Conservation (phyloP, 2,113 vertebrate species). For the Forbesichthys papilliferus region DNA sequence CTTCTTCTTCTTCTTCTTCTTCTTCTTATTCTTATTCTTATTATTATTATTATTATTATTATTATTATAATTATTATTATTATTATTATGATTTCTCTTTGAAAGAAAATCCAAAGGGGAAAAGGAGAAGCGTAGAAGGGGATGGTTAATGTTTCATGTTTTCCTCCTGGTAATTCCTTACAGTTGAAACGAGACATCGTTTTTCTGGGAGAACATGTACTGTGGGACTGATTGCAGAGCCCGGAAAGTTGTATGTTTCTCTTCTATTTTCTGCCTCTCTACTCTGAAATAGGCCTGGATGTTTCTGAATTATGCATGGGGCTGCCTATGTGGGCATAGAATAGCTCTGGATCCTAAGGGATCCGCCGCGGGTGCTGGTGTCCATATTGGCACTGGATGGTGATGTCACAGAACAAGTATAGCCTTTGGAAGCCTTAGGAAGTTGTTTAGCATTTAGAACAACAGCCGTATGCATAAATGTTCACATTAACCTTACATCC, state of each 20-base stretch:
- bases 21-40: no score
- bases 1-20: no score
- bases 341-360: constrained; percentile 62
- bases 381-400: constrained; percentile 33
- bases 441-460: no score
- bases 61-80: not conserved
- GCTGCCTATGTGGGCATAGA: constrained; percentile 62
- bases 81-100: not conserved
- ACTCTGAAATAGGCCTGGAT: constrained; percentile 61
- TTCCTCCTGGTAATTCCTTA: constrained; percentile 66
- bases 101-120: constrained; percentile 42
- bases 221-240: constrained; percentile 60
- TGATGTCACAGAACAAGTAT: constrained; percentile 1
- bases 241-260: constrained; percentile 55
- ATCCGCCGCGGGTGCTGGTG: constrained; percentile 53
- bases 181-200: constrained; percentile 55
- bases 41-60: not conserved
- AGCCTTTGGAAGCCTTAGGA: no score
- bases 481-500: no score
- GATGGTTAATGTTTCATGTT: constrained; percentile 73
- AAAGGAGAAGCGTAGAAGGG: constrained; percentile 26
- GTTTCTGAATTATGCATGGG: constrained; percentile 69
- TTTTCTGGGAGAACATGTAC: constrained; percentile 58
- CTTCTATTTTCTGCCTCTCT: constrained; percentile 45
- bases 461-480: no score